Evolutionary conservation across 1,140 invertebrate genomes (phyloP).

Genomic region (Listronotus oregonensis): DNA sequence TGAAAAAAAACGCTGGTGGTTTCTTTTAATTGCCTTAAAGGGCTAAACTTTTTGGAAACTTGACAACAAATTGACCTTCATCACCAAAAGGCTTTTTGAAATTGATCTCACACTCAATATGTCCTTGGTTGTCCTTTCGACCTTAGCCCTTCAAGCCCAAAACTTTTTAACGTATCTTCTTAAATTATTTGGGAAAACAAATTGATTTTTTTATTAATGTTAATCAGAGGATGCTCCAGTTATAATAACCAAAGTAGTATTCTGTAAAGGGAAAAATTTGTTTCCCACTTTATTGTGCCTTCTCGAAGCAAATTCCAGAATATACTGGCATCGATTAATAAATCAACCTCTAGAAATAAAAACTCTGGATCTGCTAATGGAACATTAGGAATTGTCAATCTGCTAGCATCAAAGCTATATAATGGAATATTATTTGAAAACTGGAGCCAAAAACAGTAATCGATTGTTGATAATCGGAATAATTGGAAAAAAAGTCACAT

Average conservation of each 20-base stretch:
- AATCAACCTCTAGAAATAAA: no score
- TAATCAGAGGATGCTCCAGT: not conserved
- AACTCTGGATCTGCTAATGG: no score
- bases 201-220: not conserved
- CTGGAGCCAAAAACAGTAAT: no score
- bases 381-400: no score
- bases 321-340: no score
- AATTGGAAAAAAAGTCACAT: no score
- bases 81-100: not conserved
- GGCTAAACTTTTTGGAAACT: not conserved
- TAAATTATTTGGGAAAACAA: constrained; percentile 1
- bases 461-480: no score
- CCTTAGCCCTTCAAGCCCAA: constrained; percentile 3
- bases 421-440: no score
- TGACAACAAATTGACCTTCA: not conserved
- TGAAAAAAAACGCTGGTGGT: not conserved
- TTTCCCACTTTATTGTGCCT: no score
- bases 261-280: not conserved
- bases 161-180: constrained; percentile 10
- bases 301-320: no score
- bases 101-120: constrained; percentile 3
- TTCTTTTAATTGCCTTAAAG: not conserved
- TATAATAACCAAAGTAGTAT: constrained; percentile 8
- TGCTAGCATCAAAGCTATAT: no score
- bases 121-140: not conserved